Evolutionary conservation across 2,113 vertebrate species (phyloP).

Genomic region (Acrocephalus kingi): DNA sequence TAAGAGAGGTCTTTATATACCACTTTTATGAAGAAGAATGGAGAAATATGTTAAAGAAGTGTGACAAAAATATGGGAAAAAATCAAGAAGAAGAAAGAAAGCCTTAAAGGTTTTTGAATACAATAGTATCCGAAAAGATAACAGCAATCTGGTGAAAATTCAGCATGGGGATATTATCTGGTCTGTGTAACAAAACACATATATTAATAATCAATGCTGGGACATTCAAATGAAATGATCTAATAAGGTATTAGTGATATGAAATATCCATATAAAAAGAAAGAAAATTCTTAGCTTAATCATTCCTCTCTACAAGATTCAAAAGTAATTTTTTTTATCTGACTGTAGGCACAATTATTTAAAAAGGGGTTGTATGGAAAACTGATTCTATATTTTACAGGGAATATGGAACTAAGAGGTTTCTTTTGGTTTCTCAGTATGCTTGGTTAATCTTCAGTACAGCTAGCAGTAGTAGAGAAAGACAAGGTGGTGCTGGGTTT

Average conservation of each 20-base stretch:
- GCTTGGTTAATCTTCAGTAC: not conserved
- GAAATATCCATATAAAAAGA: not conserved
- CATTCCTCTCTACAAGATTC: not conserved
- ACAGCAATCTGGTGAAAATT: not conserved
- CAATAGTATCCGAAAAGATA: not conserved
- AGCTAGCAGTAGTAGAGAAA: not conserved
- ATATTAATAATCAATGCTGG: not conserved
- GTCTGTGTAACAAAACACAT: not conserved
- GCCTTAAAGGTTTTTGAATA: not conserved
- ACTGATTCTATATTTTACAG: not conserved
- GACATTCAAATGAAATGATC: not conserved
- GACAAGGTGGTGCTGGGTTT: not conserved
- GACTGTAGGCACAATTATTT: not conserved
- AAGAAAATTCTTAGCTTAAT: not conserved
- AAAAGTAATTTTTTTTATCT: not conserved
- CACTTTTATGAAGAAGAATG: not conserved
- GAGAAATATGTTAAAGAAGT: not conserved
- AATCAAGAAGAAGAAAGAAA: not conserved
- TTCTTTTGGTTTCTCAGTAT: not conserved
- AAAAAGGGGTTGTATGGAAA: not conserved
- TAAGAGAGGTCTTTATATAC: not conserved
- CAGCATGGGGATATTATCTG: not conserved
- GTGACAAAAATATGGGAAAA: not conserved
- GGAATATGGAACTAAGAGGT: not conserved
- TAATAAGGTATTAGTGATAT: not conserved